Evolutionary conservation across 2,797 vertebrate species (phyloP).

Genomic region (Eulemur mongoz): DNA sequence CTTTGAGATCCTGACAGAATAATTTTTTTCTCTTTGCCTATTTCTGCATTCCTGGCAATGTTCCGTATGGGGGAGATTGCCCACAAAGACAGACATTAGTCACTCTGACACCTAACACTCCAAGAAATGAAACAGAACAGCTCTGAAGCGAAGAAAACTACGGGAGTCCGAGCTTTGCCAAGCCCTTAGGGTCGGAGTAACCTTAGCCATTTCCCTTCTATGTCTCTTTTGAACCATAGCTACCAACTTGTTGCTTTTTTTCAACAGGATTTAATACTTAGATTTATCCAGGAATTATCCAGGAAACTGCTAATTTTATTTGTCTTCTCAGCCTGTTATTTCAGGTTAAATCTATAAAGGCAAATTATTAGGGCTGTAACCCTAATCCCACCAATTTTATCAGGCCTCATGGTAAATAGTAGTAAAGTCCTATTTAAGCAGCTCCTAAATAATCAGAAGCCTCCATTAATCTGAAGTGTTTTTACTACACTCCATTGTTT

Average conservation of each 20-base stretch:
- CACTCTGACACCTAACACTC: constrained; percentile 23
- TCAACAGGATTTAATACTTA: constrained; percentile 50
- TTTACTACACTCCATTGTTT: not conserved
- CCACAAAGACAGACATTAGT: constrained; percentile 37
- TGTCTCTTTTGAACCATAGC: not conserved
- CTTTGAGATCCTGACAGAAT: not conserved
- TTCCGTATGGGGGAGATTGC: constrained; percentile 4
- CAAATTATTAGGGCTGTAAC: constrained; percentile 73
- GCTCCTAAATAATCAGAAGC: constrained; percentile 32
- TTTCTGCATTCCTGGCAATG: constrained; percentile 48
- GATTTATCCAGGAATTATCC: constrained; percentile 53
- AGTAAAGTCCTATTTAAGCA: constrained; percentile 22
- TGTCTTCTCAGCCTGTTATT: constrained; percentile 72
- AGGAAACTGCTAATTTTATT: constrained; percentile 76
- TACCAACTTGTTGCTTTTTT: not conserved
- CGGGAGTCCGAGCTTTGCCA: not conserved
- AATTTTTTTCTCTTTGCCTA: not conserved
- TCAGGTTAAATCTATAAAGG: constrained; percentile 73
- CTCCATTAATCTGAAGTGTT: not conserved
- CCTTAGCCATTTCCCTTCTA: not conserved
- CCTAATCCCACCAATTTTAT: constrained; percentile 70
- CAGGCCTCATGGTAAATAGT: constrained; percentile 43
- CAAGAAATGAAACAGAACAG: not conserved
- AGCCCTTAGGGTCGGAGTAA: not conserved
- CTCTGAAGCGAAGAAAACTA: not conserved